Percentiles rank a stretch among this genome's conserved stretches.
These are phyloP conservation scores for Emys orbicularis DNA, from an alignment of 2,797 vertebrate genomes.

Conservation along the genomic window DNA sequence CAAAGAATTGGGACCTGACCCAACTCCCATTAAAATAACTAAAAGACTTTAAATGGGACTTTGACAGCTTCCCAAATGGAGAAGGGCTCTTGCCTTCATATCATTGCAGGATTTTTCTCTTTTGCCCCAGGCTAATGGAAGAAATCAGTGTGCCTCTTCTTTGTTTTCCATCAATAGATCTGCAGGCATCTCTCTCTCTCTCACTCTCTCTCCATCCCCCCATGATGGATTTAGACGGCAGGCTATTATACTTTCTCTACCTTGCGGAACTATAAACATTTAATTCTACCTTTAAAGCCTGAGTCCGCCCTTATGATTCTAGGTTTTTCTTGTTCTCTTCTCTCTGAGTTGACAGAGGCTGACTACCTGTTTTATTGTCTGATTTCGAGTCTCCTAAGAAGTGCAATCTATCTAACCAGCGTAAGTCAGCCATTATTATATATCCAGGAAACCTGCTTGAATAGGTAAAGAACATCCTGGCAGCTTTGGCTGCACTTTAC, in stretches of 20 bases:
- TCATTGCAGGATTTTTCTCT: accelerated
- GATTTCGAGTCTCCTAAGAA: not conserved
- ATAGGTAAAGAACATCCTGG: not conserved
- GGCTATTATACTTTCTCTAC: not conserved
- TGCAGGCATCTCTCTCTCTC: not conserved
- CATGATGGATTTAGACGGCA: not conserved
- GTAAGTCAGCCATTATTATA: not conserved
- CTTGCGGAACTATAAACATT: not conserved
- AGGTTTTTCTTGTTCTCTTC: not conserved
- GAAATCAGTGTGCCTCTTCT: accelerated
- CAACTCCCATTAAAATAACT: not conserved
- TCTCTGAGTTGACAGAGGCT: not conserved
- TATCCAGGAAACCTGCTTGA: not conserved
- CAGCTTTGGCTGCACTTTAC: not conserved
- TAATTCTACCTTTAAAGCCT: not conserved
- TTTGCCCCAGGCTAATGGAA: not conserved
- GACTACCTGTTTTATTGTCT: not conserved
- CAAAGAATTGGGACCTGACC: not conserved
- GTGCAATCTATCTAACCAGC: not conserved
- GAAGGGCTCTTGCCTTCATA: not conserved
- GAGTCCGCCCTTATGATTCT: not conserved
- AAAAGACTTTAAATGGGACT: not conserved
- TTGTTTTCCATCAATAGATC: not conserved
- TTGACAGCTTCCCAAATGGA: accelerated
- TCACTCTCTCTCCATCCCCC: too few relatives aligned